These are phyloP conservation scores for Eulemur coronatus DNA, from an alignment of 2,797 vertebrate genomes.

Conservation along the genomic window DNA sequence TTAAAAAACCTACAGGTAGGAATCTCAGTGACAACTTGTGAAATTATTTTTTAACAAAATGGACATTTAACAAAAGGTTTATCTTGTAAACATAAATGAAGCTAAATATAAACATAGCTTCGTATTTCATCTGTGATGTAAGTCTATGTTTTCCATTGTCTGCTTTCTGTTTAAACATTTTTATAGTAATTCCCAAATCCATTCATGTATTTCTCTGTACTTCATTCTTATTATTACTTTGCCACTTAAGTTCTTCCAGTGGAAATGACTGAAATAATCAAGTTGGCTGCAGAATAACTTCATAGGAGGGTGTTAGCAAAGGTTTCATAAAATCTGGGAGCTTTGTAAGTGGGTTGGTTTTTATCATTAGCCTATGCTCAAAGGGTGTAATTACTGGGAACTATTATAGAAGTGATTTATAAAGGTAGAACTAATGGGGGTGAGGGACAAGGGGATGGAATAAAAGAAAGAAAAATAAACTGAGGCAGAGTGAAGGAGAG, in stretches of 20 bases:
- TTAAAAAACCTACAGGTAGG: slow-evolving; percentile 88
- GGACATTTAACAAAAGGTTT: slow-evolving; percentile 71
- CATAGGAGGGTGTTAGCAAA: neutral
- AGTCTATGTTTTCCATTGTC: slow-evolving; percentile 53
- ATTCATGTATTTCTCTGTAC: neutral
- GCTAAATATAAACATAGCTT: slow-evolving; percentile 34
- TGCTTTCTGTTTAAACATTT: slow-evolving; percentile 61
- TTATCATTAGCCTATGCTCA: neutral
- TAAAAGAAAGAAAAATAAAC: slow-evolving; percentile 2
- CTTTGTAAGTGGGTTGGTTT: neutral
- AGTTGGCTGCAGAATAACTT: neutral
- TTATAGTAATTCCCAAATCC: slow-evolving; percentile 24
- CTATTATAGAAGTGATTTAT: neutral
- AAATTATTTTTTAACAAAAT: slow-evolving; percentile 48
- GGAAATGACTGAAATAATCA: slow-evolving; percentile 7
- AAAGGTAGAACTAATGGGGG: neutral
- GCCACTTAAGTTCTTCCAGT: neutral
- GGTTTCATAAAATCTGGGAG: neutral
- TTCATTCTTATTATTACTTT: neutral
- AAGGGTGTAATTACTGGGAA: neutral
- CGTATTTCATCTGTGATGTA: slow-evolving; percentile 61
- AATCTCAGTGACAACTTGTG: slow-evolving; percentile 48
- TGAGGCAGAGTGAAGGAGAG: neutral
- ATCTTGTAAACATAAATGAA: slow-evolving; percentile 61
- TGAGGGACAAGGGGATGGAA: neutral